Percentiles rank a stretch among this genome's conserved stretches.
Evolutionary conservation across 1,140 invertebrate genomes (phyloP).

Genomic region (Polypedilum pembai): DNA sequence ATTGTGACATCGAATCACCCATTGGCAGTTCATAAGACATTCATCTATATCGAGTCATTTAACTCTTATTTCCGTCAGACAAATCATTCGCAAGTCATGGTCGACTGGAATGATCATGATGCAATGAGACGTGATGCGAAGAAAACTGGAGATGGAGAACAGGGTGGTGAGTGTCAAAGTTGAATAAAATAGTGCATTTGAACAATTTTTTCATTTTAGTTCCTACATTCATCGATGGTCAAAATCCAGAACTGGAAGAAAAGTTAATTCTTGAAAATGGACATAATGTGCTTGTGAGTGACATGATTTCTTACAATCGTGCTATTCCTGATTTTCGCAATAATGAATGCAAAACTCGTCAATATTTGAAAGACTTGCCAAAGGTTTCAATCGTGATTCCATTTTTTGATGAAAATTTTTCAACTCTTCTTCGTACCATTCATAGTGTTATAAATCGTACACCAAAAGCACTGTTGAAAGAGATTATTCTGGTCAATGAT

Average conservation of each 20-base stretch:
- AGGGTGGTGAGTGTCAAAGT: constrained; percentile 46
- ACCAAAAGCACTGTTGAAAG: constrained; percentile 71
- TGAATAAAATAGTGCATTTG: constrained; percentile 47
- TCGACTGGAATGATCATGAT: constrained; percentile 66
- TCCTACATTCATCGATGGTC: neutral
- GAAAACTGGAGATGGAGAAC: constrained; percentile 58
- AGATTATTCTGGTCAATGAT: constrained; percentile 92
- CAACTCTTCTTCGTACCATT: constrained; percentile 75
- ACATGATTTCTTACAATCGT: constrained; percentile 67
- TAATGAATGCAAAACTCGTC: constrained; percentile 59
- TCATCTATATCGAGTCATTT: constrained; percentile 20
- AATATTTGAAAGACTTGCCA: constrained; percentile 70
- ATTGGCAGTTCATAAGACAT: neutral
- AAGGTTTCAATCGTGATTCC: constrained; percentile 81
- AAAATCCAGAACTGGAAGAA: constrained; percentile 45
- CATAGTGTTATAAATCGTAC: constrained; percentile 76
- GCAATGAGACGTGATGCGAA: constrained; percentile 52
- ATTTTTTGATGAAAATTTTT: constrained; percentile 91
- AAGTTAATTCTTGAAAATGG: constrained; percentile 66
- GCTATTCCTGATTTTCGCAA: constrained; percentile 70
- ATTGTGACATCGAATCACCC: neutral
- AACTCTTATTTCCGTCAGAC: neutral
- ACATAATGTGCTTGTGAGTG: constrained; percentile 73
- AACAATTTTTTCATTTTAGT: constrained; percentile 36
- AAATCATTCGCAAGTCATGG: constrained; percentile 41